Base-by-base conservation (phyloP, 1,140 invertebrate species). In the Lepidurus couesii region DNA sequence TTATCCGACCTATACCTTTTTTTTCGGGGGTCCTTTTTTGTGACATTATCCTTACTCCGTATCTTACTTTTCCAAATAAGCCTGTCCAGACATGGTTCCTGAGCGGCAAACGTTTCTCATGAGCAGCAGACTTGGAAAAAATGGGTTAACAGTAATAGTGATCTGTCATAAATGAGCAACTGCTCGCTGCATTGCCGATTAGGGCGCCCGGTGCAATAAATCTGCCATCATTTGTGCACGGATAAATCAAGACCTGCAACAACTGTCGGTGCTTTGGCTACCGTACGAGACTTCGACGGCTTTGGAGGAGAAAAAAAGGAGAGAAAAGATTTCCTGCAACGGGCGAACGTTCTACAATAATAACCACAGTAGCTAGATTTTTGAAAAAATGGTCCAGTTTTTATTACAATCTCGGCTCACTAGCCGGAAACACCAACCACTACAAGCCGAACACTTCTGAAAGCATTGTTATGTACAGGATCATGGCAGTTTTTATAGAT, bases 121-220 rank as follows among this genome's bases (percentile, higher is more conserved):
- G 53, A 65, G 16, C 13, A 65, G 53, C 53, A 65, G 53, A 65
- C 53, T 13, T 13, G 21, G 16, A 65, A 65, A 65, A 65, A 65
- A 65, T 13, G 8, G 53, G 53, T 0, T 65, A 65, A 65, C 53
- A 21, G 53, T 65, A 65, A 65, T 16, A 21, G 53, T 65, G 53
- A 65, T 65, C 53, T 65, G 53, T 65, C 53, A 65, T 65, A 65
- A 65, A 65, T 65, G 53, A 65, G 53, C 53, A 65, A 65, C 53
- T 65, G 53, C 53, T 65, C n/a, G 53, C 53, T 65, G 53, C 53
- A 65, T 65, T 65, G 53, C 13, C 53, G 53, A 65, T 65, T 65
- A 65, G 53, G 53, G 21, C 53, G 53, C 53, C 16, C 53, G 53
- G 21, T 13, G 53, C 53, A n/a, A 65, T 65, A 65, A 65, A 65